Base-by-base conservation (phyloP, 2,888 invertebrate species). In the Folsomia candida region DNA sequence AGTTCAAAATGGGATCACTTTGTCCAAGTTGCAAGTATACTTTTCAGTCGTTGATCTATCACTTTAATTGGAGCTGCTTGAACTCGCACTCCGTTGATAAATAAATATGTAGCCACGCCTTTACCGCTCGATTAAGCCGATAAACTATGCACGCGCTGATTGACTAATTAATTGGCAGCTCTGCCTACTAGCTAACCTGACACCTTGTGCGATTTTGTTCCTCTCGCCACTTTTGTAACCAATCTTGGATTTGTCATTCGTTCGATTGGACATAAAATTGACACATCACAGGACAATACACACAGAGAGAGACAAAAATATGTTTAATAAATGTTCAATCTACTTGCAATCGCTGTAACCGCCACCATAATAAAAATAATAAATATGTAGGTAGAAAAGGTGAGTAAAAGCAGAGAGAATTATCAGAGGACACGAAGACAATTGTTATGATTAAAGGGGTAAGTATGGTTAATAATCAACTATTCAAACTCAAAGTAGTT, bases 331-430 rank as follows among this genome's bases (percentile, higher is more conserved):
- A n/a, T n/a, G n/a, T n/a, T n/a, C n/a, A n/a, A n/a, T n/a, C 61
- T 61, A 61, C 61, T 61, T 62, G 62, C 62, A 27, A 62, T 20
- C 37, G 63, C 51, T 51, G 65, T 51, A 65, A 57, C 57, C 65
- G 57, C 65, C 65, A 65, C 65, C 65, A 65, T 27, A n/a, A 27
- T n/a, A n/a, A n/a, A n/a, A n/a, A n/a, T n/a, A n/a, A n/a, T n/a
- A n/a, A 51, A 14, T 51, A 18, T 14, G 51, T 51, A 51, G 51
- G 14, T 14, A 18, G 14, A 18, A 51, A 51, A 51, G 51, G 51
- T 14, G 51, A 51, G 18, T 51, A 18, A 51, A 51, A 14, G 18
- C 14, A 14, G 18, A 51, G 51, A 18, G 18, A 14, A 51, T 51
- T 51, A 51, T 51, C n/a, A 27, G 4, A 60, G 20, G 57, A 37